phyloP scores from a whole-genome alignment of 2,888 invertebrate genomes.

The Eristalis intricaria region DNA sequence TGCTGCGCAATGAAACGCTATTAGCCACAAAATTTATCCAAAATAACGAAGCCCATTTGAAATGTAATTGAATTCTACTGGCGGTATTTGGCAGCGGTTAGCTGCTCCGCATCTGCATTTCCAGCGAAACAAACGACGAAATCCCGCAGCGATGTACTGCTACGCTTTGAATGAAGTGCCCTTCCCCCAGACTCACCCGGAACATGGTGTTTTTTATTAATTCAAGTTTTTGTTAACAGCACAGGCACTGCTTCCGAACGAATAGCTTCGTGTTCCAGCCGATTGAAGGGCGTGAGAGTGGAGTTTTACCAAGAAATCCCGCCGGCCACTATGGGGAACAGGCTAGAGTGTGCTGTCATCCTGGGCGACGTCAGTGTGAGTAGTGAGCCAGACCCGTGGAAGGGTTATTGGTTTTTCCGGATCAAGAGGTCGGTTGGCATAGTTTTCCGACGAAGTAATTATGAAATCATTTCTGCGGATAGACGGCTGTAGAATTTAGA shows the following conservation, averaged over 20 bases:
- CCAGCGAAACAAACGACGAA: slow-evolving; percentile 13
- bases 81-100: slow-evolving; percentile 35
- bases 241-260: not conserved
- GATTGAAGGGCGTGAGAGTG: not conserved
- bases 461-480: slow-evolving; percentile 27
- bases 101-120: slow-evolving; percentile 21
- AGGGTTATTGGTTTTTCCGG: slow-evolving; percentile 33
- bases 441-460: slow-evolving; percentile 50
- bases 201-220: slow-evolving; percentile 33
- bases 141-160: not conserved
- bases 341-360: not conserved
- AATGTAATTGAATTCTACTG: slow-evolving; percentile 49
- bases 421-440: slow-evolving; percentile 51
- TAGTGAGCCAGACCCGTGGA: not conserved
- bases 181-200: slow-evolving; percentile 2
- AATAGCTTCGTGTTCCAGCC: not conserved
- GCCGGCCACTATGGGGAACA: not conserved
- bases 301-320: not conserved
- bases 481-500: slow-evolving; percentile 9
- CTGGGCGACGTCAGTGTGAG: not conserved
- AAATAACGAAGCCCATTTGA: slow-evolving; percentile 37
- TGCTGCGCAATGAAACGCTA: not conserved
- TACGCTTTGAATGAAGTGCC: not conserved
- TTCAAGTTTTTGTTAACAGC: not conserved
- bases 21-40: slow-evolving; percentile 40